A percentile compares a stretch with the other conserved stretches of the same genome.
phyloP scores from a whole-genome alignment of 2,113 vertebrate genomes.

The Tragulus kanchil region DNA sequence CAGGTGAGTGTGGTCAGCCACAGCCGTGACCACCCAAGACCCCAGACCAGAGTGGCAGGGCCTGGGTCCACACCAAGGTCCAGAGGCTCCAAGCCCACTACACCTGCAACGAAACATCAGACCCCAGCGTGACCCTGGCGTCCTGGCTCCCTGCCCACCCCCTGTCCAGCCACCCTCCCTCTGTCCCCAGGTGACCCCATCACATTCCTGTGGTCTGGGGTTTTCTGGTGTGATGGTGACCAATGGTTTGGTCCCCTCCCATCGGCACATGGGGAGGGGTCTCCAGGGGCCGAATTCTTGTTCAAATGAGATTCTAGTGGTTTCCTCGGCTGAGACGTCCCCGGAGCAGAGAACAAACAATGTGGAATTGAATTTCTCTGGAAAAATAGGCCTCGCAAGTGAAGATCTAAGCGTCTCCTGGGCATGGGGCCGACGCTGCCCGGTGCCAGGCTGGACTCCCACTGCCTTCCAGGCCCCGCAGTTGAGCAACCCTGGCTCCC shows the following conservation, averaged over 20 bases:
- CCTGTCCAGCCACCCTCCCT: background rate
- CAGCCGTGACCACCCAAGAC: background rate
- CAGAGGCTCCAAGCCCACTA: background rate
- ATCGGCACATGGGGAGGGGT: conserved; percentile 60
- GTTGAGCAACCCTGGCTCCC: background rate
- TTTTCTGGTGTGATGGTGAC: conserved; percentile 17
- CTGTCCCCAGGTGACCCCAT: conserved; percentile 75
- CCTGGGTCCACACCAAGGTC: background rate
- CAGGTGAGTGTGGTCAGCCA: background rate
- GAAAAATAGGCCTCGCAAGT: conserved; percentile 49
- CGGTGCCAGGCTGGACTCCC: conserved; percentile 22
- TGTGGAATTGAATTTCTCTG: conserved; percentile 68
- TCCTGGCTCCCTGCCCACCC: background rate
- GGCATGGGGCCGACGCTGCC: background rate
- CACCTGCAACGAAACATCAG: background rate
- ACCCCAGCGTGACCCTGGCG: background rate
- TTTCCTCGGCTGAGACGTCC: conserved; percentile 54
- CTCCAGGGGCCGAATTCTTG: conserved; percentile 71
- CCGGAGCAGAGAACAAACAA: conserved; percentile 70
- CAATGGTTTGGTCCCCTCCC: conserved; percentile 49
- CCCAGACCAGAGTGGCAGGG: background rate
- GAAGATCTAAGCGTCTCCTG: conserved; percentile 45
- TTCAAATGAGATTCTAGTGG: conserved; percentile 70
- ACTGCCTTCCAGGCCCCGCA: background rate
- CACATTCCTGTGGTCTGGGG: conserved; percentile 67